phyloP scores from a whole-genome alignment of 2,888 invertebrate genomes.

The Tenodera sinensis region DNA sequence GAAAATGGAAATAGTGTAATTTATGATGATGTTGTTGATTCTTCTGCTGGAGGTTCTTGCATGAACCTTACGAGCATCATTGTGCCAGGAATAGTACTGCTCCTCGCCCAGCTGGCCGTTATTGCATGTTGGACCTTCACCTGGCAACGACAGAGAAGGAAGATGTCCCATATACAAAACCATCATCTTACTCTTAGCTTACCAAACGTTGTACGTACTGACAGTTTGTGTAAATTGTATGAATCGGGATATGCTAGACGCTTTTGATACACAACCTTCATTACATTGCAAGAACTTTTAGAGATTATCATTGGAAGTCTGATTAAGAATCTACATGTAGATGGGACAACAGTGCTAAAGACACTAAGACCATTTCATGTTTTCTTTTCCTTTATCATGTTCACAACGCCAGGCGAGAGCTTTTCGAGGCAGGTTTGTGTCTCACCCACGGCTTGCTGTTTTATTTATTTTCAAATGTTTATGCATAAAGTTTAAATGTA shows the following conservation, averaged over 20 bases:
- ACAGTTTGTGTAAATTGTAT: slow-evolving; percentile 81
- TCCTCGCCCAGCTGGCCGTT: slow-evolving; percentile 81
- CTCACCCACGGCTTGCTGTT: no score
- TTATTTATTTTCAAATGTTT: no score
- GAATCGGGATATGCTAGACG: slow-evolving; percentile 77
- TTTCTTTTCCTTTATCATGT: no score
- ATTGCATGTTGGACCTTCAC: slow-evolving; percentile 86
- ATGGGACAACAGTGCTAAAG: no score
- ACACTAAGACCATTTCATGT: no score
- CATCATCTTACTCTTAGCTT: slow-evolving; percentile 47
- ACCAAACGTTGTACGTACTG: slow-evolving; percentile 57
- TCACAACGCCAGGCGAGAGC: no score
- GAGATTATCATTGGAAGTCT: not conserved
- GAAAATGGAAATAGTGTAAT: slow-evolving; percentile 48
- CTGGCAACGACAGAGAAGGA: slow-evolving; percentile 70
- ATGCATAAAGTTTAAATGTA: no score
- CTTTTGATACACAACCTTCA: slow-evolving; percentile 42
- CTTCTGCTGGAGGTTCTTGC: slow-evolving; percentile 49
- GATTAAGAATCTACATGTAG: no score
- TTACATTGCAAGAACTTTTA: not conserved
- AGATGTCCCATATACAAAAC: slow-evolving; percentile 32
- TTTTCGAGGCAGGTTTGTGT: no score
- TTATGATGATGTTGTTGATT: slow-evolving; percentile 25
- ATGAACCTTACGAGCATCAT: slow-evolving; percentile 77
- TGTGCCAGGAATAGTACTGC: slow-evolving; percentile 79